Percentiles rank a stretch among this genome's conserved stretches.
Evolutionary conservation across 2,888 invertebrate species (phyloP).

Genomic region (Diachrysia chrysitis): DNA sequence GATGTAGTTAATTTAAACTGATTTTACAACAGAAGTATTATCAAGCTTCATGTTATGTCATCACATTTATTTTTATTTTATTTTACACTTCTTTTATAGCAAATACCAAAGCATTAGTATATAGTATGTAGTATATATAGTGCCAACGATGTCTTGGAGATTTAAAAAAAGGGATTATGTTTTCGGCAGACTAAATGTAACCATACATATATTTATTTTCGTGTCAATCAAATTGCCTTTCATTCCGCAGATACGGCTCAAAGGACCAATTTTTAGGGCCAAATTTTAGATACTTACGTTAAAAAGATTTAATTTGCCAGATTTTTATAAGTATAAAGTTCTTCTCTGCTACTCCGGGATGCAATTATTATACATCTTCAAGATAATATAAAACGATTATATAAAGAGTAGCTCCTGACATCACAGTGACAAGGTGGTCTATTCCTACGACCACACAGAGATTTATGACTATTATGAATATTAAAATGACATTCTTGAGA

Average conservation of each 20-base stretch:
- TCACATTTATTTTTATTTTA: no score
- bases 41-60: neutral
- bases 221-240: neutral
- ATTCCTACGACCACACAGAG: constrained; percentile 14
- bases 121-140: no score
- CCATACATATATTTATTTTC: neutral
- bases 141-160: no score
- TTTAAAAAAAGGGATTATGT: no score
- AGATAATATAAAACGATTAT: neutral
- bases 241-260: neutral
- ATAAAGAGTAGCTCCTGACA: neutral
- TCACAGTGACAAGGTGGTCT: neutral
- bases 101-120: no score
- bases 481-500: constrained; percentile 14
- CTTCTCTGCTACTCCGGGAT: neutral
- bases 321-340: no score
- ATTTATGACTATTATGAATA: constrained; percentile 27
- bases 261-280: no score
- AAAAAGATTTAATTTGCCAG: no score
- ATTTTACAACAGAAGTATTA: neutral
- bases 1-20: constrained; percentile 1
- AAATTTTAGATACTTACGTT: no score
- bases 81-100: no score
- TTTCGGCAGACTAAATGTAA: no score
- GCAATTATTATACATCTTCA: neutral